Percentiles rank a stretch among this genome's conserved stretches.
Evolutionary conservation across 1,140 invertebrate species (phyloP).

Genomic region (Nasonia longicornis): DNA sequence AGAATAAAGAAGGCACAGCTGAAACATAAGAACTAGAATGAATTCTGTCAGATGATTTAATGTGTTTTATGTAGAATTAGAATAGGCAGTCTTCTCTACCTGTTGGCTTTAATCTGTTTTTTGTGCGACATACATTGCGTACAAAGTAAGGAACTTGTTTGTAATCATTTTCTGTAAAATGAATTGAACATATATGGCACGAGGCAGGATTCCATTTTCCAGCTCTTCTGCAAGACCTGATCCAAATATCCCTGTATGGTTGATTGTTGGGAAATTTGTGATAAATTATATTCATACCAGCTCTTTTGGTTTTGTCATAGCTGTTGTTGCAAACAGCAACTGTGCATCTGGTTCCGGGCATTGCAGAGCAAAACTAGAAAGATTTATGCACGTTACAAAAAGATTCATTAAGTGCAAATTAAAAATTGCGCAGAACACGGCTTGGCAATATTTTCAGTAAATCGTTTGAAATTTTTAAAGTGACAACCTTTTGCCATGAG

Average conservation of each 20-base stretch:
- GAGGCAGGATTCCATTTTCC: conserved; percentile 48
- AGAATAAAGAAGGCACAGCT: conserved; percentile 40
- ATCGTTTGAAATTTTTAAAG: neutral
- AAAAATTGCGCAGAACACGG: neutral
- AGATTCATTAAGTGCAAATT: neutral
- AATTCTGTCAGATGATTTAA: neutral
- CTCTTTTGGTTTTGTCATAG: conserved; percentile 43
- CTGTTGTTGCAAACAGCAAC: conserved; percentile 47
- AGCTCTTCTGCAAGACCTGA: conserved; percentile 41
- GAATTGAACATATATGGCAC: conserved; percentile 47
- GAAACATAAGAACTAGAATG: neutral
- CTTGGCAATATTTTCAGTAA: neutral
- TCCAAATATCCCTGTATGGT: conserved; percentile 43
- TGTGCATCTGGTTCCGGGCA: conserved; percentile 49
- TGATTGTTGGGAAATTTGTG: conserved; percentile 47
- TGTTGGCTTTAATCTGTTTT: conserved; percentile 39
- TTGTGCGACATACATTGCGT: conserved; percentile 30
- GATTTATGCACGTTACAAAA: neutral
- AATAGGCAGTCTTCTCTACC: neutral
- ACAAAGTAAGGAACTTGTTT: neutral
- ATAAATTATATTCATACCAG: conserved; percentile 40
- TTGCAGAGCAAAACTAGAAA: neutral
- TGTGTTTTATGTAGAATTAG: neutral
- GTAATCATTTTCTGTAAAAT: conserved; percentile 47
- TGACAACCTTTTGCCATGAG: neutral